Evolutionary conservation across 2,888 invertebrate species (phyloP), one percentile per base, ranked within the genome.

Genomic region (Hydroisotoma schaefferi): DNA sequence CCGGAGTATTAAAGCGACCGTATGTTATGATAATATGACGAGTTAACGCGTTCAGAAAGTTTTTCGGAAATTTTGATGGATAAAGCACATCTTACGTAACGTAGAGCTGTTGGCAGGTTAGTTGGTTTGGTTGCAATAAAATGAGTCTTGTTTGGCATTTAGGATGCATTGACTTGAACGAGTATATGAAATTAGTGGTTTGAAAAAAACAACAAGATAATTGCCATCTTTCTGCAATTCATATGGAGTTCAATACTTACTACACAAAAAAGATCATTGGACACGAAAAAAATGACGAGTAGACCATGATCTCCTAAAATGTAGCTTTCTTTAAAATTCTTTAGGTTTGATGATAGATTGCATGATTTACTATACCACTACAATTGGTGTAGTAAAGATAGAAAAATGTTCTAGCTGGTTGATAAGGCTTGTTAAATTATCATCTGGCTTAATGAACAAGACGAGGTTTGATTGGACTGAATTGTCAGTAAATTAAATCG

Each of bases 401-500:
- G n/a, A n/a, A n/a, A n/a, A n/a, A n/a, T n/a, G n/a, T n/a, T n/a
- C n/a, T n/a, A n/a, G n/a, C n/a, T n/a, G n/a, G n/a, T n/a, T n/a
- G n/a, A n/a, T n/a, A n/a, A n/a, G n/a, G n/a, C n/a, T n/a, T n/a
- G n/a, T 18, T n/a, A 49, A 6, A 49, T 49, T 49, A 49, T 37
- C 29, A 40, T 15, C 10, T 15, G 52, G n/a, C 40, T 53, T 53
- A 53, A 53, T 53, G 53, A 53, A 53, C 53, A 53, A 53, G 53
- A 25, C 25, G 23, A 12, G 25, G 46, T 23, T 46, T 46, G 46
- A 46, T 46, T 46, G 25, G 20, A 25, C 25, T 23, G 46, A 20
- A 23, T 46, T 23, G 25, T 25, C 40, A 40, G 20, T 5, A 15
- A 40, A 40, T 40, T 40, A 40, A 40, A 15, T 15, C 40, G 5